Base-by-base conservation (phyloP, 2,888 invertebrate genomes). In the Actias luna region DNA sequence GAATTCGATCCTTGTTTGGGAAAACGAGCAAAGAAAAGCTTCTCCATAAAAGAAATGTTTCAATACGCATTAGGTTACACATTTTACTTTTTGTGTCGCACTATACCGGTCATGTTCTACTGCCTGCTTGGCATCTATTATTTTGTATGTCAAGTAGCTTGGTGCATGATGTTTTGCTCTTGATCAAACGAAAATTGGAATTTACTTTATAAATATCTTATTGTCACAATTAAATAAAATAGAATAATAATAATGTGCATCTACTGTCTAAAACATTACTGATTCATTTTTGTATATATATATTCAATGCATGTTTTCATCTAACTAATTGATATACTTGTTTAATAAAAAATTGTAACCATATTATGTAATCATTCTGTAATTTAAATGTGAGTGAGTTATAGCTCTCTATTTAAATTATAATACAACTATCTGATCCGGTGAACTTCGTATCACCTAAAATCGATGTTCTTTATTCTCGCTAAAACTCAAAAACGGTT, bases 161-260 rank as follows among this genome's bases (percentile, higher is more conserved):
- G 76, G 42, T 84, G 84, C 57, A 70, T 80, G 2, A 0, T 77
- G 0, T 80, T 82, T 64, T 83, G 84, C 59, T 69, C 73, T 14
- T 74, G 61, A 71, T 57, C 64, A 2, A 39, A 5, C 7, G 12
- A 33, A 33, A 33, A 33, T 33, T 7, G 7, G 12, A 10, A 3
- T 33, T 10, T 10, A 33, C 12, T 35, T 39, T 39, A n/a, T 39
- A 4, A n/a, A 18, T n/a, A 5, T 18, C n/a, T n/a, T n/a, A n/a
- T n/a, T n/a, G n/a, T n/a, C n/a, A n/a, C n/a, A n/a, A n/a, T n/a
- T n/a, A n/a, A n/a, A n/a, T n/a, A n/a, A n/a, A n/a, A n/a, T n/a
- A n/a, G n/a, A n/a, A 39, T 5, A n/a, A 18, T 18, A n/a, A 5
- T 39, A n/a, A 18, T 8, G 7, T 33, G 8, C n/a, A 42, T 18